Conservation (phyloP, 2,888 invertebrate species). For the Tetanocera ferruginea region DNA sequence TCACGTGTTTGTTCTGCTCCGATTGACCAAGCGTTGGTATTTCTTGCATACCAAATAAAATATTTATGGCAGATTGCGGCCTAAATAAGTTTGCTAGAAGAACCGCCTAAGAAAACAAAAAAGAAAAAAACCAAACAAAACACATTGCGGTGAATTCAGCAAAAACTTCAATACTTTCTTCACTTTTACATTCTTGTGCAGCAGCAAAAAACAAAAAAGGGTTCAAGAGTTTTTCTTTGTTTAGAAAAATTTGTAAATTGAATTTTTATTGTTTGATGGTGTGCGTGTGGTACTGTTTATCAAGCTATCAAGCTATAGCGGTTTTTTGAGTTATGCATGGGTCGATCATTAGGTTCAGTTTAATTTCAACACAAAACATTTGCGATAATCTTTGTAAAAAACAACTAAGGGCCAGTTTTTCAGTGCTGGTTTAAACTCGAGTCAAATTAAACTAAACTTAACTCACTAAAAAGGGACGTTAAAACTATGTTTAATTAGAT, state of each 20-base stretch:
- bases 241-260: neutral
- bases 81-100: neutral
- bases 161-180: neutral
- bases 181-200: neutral
- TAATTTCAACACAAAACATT: neutral
- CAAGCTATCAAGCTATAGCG: neutral
- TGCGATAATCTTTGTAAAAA: neutral
- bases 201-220: neutral
- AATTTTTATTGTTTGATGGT: neutral
- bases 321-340: neutral
- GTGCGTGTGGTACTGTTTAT: neutral
- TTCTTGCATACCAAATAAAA: constrained; percentile 28
- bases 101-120: neutral
- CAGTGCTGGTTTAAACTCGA: no score
- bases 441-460: no score
- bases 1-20: constrained; percentile 29
- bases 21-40: constrained; percentile 18
- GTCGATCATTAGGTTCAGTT: no score
- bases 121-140: neutral
- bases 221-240: neutral
- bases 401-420: no score
- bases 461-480: no score
- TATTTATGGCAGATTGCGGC: neutral
- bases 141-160: neutral
- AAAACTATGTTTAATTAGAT: no score